A percentile compares a stretch with the other conserved stretches of the same genome.
phyloP scores from a whole-genome alignment of 2,113 vertebrate species.

The Oreochromis tanganicae region DNA sequence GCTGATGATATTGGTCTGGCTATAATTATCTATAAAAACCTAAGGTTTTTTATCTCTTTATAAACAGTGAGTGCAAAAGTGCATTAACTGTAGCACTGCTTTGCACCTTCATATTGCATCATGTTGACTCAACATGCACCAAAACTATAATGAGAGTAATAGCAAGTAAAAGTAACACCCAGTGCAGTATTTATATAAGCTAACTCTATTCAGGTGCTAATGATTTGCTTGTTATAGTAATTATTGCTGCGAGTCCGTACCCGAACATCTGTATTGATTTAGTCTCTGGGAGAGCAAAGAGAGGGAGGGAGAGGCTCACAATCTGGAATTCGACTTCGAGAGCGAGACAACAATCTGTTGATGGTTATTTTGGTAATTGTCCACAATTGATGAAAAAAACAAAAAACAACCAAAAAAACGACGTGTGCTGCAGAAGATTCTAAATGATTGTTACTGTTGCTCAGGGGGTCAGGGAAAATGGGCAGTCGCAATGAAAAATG shows the following conservation, averaged over 20 bases:
- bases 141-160: constrained; percentile 62
- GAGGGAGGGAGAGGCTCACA: constrained; percentile 57
- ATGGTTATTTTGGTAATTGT: constrained; percentile 70
- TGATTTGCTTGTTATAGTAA: constrained; percentile 73
- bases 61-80: constrained; percentile 35
- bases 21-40: constrained; percentile 21
- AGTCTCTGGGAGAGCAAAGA: constrained; percentile 51
- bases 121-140: constrained; percentile 39
- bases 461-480: constrained; percentile 38
- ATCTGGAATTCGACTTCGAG: constrained; percentile 67
- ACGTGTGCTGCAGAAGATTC: constrained; percentile 40
- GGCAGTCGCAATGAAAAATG: constrained; percentile 32
- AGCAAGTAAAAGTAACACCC: constrained; percentile 57
- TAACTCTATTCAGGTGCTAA: constrained; percentile 71
- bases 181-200: constrained; percentile 67
- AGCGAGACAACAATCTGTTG: constrained; percentile 71
- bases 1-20: background rate
- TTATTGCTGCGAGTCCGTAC: constrained; percentile 69
- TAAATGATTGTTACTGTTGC: constrained; percentile 49
- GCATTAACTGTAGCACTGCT: constrained; percentile 18
- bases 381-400: constrained; percentile 58
- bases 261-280: constrained; percentile 77
- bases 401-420: background rate
- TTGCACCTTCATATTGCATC: constrained; percentile 53
- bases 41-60: background rate